These are phyloP conservation scores for Brachirus orientalis DNA, from an alignment of 2,113 vertebrate genomes.

Conservation along the genomic window DNA sequence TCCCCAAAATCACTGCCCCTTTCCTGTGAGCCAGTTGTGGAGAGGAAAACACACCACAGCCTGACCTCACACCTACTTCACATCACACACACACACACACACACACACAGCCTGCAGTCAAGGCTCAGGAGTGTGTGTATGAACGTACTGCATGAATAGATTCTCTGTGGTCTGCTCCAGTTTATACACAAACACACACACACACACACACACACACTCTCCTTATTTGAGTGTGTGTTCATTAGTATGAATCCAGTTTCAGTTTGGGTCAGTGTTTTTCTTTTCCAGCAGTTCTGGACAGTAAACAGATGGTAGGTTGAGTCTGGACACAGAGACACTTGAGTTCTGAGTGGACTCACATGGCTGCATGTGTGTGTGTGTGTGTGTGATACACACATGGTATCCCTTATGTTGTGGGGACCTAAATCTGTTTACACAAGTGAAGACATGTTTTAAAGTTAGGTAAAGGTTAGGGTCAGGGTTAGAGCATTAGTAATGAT, in stretches of 20 bases:
- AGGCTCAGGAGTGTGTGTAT: background rate
- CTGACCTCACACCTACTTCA: constrained; percentile 59
- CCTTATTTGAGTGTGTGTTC: background rate
- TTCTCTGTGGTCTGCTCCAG: constrained; percentile 38
- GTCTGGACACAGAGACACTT: constrained; percentile 9
- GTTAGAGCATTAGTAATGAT: too few species aligned
- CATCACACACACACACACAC: constrained; percentile 20
- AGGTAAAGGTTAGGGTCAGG: too few species aligned
- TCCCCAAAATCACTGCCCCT: constrained; percentile 56
- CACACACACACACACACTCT: background rate
- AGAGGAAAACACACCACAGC: constrained; percentile 36
- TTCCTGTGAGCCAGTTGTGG: constrained; percentile 55
- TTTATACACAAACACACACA: constrained; percentile 29
- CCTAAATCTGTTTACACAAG: too few species aligned
- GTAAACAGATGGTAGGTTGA: background rate
- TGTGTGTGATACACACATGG: too few species aligned
- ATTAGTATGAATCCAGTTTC: constrained; percentile 1
- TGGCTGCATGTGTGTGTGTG: too few species aligned
- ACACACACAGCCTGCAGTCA: too few species aligned
- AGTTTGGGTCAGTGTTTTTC: background rate
- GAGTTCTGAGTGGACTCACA: background rate
- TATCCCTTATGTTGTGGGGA: too few species aligned
- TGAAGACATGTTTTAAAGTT: too few species aligned
- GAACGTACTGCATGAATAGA: constrained; percentile 46
- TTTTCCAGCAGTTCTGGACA: background rate